Percentiles rank a stretch among this genome's conserved stretches.
These are phyloP conservation scores for Lagorchestes hirsutus DNA, from an alignment of 2,797 vertebrate genomes.

Conservation along the genomic window DNA sequence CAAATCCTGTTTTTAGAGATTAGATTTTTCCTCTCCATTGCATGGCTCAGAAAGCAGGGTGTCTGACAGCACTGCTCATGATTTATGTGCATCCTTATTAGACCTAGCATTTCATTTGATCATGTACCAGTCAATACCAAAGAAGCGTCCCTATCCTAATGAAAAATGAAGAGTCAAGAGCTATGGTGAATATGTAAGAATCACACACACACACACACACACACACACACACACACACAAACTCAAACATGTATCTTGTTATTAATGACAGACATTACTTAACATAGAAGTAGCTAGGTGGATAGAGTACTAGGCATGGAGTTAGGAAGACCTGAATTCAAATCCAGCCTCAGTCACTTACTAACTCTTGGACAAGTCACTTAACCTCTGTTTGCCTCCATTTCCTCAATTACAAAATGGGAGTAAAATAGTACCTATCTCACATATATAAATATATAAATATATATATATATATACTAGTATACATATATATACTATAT, in stretches of 20 bases:
- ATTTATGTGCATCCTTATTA: not conserved
- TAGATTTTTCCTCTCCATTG: not conserved
- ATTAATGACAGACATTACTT: not conserved
- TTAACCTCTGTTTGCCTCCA: not conserved
- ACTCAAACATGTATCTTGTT: too few relatives aligned
- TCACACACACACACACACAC: too few relatives aligned
- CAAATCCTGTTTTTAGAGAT: not conserved
- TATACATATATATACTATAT: too few relatives aligned
- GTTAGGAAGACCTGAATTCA: not conserved
- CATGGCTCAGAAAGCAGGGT: rapidly evolving
- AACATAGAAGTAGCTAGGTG: not conserved
- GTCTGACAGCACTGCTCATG: not conserved
- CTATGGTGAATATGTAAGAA: not conserved
- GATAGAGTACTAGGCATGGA: not conserved
- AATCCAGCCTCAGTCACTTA: not conserved
- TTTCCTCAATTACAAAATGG: not conserved
- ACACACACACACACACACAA: too few relatives aligned
- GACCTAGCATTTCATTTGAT: not conserved
- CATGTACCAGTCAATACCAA: not conserved
- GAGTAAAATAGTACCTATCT: not conserved
- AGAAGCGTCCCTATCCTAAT: not conserved
- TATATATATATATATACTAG: not conserved
- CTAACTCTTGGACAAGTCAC: not conserved
- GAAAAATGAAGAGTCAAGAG: not conserved
- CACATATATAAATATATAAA: too few relatives aligned